Conservation (phyloP, 2,113 vertebrate species). For the Dipodomys ordii region DNA sequence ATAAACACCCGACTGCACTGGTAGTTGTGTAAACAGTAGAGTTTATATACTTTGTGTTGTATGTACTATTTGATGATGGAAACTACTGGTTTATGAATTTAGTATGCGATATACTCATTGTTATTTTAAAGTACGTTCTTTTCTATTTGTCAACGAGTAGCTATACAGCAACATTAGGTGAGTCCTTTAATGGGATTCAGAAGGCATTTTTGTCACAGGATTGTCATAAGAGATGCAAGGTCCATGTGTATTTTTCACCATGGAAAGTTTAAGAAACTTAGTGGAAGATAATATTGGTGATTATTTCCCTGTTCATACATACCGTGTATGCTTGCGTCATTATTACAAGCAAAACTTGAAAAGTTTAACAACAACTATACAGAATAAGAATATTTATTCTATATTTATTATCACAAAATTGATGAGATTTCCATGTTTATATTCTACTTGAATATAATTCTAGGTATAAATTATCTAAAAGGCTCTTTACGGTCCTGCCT, state of each 20-base stretch:
- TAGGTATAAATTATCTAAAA: too few relatives aligned
- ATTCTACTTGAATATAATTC: too few relatives aligned
- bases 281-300: not conserved
- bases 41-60: not conserved
- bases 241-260: not conserved
- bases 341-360: not conserved
- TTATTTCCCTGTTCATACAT: not conserved
- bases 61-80: not conserved
- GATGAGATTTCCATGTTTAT: too few relatives aligned
- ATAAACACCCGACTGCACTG: accelerated
- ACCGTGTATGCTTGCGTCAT: not conserved
- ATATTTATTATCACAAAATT: too few relatives aligned
- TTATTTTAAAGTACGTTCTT: not conserved
- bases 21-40: not conserved
- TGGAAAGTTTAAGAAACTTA: not conserved
- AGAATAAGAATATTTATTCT: too few relatives aligned
- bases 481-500: too few relatives aligned
- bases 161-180: not conserved
- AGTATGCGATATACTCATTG: not conserved
- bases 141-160: not conserved
- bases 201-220: not conserved
- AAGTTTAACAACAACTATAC: not conserved
- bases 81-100: not conserved
- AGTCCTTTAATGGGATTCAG: not conserved
- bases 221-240: not conserved